These are phyloP conservation scores for Pelosia muscerda DNA, from an alignment of 2,888 invertebrate species.

Conservation along the genomic window DNA sequence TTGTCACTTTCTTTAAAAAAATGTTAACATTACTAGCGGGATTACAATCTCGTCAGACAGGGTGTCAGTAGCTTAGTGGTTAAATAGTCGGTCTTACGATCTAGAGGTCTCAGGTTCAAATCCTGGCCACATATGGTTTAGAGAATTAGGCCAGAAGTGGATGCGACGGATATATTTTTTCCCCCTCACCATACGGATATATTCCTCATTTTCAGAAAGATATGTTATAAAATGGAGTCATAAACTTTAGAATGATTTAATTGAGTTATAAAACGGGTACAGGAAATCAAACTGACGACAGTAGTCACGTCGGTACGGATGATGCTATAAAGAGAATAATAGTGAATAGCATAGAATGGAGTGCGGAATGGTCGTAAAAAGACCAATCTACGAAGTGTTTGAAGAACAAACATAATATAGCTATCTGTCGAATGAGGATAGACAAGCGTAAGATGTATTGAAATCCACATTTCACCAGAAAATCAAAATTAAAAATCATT, in stretches of 20 bases:
- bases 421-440: too few relatives aligned
- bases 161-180: too few relatives aligned
- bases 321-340: constrained; percentile 12
- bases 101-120: too few relatives aligned
- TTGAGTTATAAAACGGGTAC: constrained; percentile 19
- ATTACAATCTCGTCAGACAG: background rate
- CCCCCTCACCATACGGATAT: too few relatives aligned
- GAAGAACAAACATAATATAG: background rate
- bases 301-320: background rate
- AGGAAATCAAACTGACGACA: constrained; percentile 8
- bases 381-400: constrained; percentile 14
- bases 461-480: background rate
- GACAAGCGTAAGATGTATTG: background rate
- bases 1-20: background rate
- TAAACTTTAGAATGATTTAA: constrained; percentile 13
- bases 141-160: too few relatives aligned
- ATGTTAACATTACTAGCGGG: background rate
- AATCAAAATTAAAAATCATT: too few relatives aligned
- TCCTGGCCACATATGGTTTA: too few relatives aligned
- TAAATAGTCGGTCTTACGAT: too few relatives aligned
- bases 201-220: too few relatives aligned
- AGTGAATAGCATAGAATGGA: constrained; percentile 12
- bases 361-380: constrained; percentile 11
- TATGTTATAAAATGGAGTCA: background rate
- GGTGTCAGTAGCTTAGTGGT: too few relatives aligned